phyloP scores from a whole-genome alignment of 2,113 vertebrate species.

The Syrrhaptes paradoxus region DNA sequence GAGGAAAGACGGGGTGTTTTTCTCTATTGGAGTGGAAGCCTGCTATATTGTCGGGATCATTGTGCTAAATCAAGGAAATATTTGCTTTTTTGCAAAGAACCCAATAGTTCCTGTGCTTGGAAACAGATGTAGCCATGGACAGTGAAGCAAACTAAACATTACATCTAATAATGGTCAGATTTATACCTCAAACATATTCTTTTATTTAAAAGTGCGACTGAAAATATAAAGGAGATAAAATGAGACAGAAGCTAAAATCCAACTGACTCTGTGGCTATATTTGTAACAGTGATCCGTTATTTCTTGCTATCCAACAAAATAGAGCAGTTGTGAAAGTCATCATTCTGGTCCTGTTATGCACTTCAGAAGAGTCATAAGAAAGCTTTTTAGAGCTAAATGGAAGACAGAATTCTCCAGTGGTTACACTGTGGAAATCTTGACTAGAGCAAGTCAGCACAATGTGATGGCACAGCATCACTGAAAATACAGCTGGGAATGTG shows the following conservation, averaged over 20 bases:
- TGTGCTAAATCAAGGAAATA: neutral
- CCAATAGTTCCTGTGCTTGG: neutral
- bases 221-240: slow-evolving; percentile 13
- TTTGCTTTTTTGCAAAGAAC: slow-evolving; percentile 18
- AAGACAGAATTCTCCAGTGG: slow-evolving; percentile 15
- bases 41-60: neutral
- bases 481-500: slow-evolving; percentile 6
- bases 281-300: slow-evolving; percentile 12
- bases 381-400: slow-evolving; percentile 49
- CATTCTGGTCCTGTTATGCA: slow-evolving; percentile 14
- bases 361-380: slow-evolving; percentile 37
- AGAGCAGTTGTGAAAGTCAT: slow-evolving; percentile 30
- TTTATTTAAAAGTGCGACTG: slow-evolving; percentile 22
- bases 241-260: neutral
- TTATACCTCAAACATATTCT: slow-evolving; percentile 21
- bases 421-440: neutral
- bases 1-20: neutral
- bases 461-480: neutral
- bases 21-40: neutral
- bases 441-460: neutral
- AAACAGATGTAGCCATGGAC: slow-evolving; percentile 10
- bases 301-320: slow-evolving; percentile 8
- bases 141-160: neutral
- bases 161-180: slow-evolving; percentile 26
- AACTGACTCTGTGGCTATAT: neutral